Conservation (phyloP, 2,113 vertebrate genomes). For the Lophochroa leadbeateri region DNA sequence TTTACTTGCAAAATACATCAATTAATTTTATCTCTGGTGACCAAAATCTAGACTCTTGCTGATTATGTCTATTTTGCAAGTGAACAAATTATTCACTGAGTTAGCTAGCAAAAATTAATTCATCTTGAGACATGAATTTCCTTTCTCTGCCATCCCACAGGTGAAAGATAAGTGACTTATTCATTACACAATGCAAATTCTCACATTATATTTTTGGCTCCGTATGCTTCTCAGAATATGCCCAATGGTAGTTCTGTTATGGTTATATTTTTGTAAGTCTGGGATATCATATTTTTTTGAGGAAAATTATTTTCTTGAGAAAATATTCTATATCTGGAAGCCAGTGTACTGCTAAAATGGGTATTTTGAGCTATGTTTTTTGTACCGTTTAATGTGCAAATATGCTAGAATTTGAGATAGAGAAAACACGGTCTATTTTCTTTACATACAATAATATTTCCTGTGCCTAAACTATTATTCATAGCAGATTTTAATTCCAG, state of each 20-base stretch:
- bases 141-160: background rate
- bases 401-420: background rate
- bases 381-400: background rate
- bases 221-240: background rate
- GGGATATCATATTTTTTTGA: background rate
- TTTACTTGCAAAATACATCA: background rate
- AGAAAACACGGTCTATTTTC: background rate
- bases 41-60: background rate
- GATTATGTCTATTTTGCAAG: background rate
- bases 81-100: constrained; percentile 1
- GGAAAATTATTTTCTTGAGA: background rate
- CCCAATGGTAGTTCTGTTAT: background rate
- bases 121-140: background rate
- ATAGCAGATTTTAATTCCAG: background rate
- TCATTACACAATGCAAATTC: background rate
- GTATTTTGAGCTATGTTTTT: background rate
- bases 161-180: background rate
- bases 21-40: background rate
- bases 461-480: background rate
- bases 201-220: background rate
- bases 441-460: background rate
- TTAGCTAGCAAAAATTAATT: background rate
- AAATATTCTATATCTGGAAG: background rate
- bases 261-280: background rate
- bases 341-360: background rate